Conservation (phyloP, 2,888 invertebrate species). For the Leptogaster cylindrica region DNA sequence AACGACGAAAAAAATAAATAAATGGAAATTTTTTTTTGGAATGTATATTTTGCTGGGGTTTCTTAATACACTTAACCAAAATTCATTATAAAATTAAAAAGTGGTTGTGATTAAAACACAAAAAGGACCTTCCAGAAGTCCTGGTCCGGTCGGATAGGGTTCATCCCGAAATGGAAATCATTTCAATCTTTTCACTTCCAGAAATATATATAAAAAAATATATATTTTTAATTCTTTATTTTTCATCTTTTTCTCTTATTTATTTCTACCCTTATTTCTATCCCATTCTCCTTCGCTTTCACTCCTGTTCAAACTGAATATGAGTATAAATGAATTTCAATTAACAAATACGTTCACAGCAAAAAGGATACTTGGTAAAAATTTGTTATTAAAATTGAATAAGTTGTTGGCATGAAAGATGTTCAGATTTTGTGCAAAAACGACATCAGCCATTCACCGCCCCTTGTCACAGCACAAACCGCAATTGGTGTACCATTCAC, state of each 20-base stretch:
- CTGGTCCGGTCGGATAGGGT: not conserved
- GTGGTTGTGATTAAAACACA: slow-evolving; percentile 36
- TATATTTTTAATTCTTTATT: no score
- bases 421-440: not conserved
- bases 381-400: slow-evolving; percentile 26
- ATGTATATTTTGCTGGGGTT: no score
- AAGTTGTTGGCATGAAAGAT: slow-evolving; percentile 10
- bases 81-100: slow-evolving; percentile 46
- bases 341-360: slow-evolving; percentile 40
- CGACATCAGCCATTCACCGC: not conserved
- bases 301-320: slow-evolving; percentile 21
- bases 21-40: slow-evolving; percentile 10
- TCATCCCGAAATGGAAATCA: slow-evolving; percentile 10
- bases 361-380: slow-evolving; percentile 1
- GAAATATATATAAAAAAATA: no score
- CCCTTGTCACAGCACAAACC: not conserved
- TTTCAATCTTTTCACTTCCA: no score
- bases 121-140: slow-evolving; percentile 10
- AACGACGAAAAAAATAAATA: slow-evolving; percentile 20
- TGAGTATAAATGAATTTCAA: slow-evolving; percentile 46
- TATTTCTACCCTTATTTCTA: no score
- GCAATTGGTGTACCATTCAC: no score
- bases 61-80: slow-evolving; percentile 43
- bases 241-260: no score
- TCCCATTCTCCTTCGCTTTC: no score